Percentiles rank a stretch among this genome's conserved stretches.
Conservation (phyloP, 1,140 invertebrate genomes). For the Polypedilum pembai region DNA sequence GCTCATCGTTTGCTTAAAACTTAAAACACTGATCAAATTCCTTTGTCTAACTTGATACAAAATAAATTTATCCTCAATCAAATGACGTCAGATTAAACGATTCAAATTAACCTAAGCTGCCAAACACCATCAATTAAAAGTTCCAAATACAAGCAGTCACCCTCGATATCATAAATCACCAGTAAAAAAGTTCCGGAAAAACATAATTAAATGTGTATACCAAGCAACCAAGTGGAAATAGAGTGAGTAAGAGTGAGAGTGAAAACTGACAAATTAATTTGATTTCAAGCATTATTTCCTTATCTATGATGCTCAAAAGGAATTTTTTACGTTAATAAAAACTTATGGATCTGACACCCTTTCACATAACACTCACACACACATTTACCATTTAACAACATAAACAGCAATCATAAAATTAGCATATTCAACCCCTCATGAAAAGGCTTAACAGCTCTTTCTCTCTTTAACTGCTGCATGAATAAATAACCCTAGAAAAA, state of each 20-base stretch:
- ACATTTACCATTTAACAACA: neutral
- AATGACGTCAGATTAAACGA: too few relatives aligned
- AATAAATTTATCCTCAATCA: too few relatives aligned
- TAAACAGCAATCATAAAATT: constrained; percentile 19
- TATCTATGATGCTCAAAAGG: neutral
- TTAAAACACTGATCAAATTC: too few relatives aligned
- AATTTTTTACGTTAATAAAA: neutral
- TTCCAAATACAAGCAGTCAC: neutral
- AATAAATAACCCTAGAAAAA: constrained; percentile 3
- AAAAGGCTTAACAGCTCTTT: neutral
- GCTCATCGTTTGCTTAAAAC: too few relatives aligned
- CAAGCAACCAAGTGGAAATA: neutral
- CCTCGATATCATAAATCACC: constrained; percentile 21
- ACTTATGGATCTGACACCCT: constrained; percentile 19
- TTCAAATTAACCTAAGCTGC: too few relatives aligned
- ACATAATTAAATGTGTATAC: constrained; percentile 12
- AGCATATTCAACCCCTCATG: constrained; percentile 10
- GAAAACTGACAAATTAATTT: constrained; percentile 28
- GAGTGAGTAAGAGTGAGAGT: neutral
- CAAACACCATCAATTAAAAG: neutral
- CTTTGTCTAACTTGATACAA: too few relatives aligned
- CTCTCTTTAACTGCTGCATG: neutral
- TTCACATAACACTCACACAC: neutral
- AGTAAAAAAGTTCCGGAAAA: neutral
- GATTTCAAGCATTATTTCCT: neutral